These are phyloP conservation scores for Odocoileus hemionus DNA, from an alignment of 2,113 vertebrate species.

Conservation along the genomic window DNA sequence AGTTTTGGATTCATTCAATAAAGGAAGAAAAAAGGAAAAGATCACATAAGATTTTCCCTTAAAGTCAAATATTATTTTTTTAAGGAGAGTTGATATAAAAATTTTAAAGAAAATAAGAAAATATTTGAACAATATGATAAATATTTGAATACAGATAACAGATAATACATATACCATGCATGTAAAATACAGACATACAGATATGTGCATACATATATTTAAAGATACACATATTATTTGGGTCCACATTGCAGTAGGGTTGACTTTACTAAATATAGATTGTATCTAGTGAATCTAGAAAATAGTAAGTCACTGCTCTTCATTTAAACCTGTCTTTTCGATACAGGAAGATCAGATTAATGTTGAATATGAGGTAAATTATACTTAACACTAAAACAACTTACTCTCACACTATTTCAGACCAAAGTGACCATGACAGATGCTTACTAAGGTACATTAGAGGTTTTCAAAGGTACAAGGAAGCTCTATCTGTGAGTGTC, in stretches of 20 bases:
- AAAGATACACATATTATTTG: neutral
- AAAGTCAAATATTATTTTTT: neutral
- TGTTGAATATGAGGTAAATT: neutral
- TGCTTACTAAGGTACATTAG: neutral
- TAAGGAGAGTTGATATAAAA: neutral
- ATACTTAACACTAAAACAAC: neutral
- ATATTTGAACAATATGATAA: neutral
- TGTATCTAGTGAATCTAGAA: neutral
- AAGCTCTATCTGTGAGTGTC: neutral
- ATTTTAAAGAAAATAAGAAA: neutral
- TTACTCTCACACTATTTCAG: neutral
- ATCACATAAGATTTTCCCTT: neutral
- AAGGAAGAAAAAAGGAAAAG: neutral
- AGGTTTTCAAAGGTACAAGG: neutral
- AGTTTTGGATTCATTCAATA: neutral
- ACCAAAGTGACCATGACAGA: neutral
- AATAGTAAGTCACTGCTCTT: neutral
- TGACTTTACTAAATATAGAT: neutral
- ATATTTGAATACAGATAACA: neutral
- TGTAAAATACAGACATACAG: neutral
- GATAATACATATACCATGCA: neutral
- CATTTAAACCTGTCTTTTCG: neutral
- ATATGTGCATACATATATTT: neutral
- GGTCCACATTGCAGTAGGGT: neutral
- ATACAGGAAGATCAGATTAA: neutral